Evolutionary conservation across 2,113 vertebrate genomes (phyloP), one percentile per base, ranked within the genome.

Genomic region (Turdus rufiventris): DNA sequence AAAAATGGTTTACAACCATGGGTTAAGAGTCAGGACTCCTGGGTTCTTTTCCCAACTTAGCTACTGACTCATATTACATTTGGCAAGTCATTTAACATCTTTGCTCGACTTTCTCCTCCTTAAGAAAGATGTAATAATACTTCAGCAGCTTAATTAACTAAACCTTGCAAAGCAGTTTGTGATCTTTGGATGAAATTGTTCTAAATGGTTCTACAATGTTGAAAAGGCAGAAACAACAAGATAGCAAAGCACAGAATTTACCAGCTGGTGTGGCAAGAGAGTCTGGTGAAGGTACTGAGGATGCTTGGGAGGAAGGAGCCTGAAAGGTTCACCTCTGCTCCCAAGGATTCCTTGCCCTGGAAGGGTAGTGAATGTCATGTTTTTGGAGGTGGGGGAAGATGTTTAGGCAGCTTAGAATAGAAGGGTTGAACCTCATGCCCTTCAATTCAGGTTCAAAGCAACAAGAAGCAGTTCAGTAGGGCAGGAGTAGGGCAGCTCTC

Each of bases 91-190:
- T 93, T 96, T 95, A 88, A 95, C 91, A 63, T 96, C 91, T 93
- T 85, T 88, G 60, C 85, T 93, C 90, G 94, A 83, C 85, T 94
- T 94, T 95, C 75, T 93, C 24, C 71, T 95, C 63, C 5, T 2
- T 71, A 53, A 60, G 31, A 82, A 57, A 90, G 67, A 70, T 21
- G 72, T 77, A 95, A 91, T 92, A 94, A 72, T 93, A 86, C 67
- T 91, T 96, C 88, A 86, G 93, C 94, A 93, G 87, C 82, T 94
- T 94, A 94, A 97, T 96, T 95, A 96, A 83, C 67, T 94, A 80
- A 91, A 70, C 29, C 63, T 95, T 89, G 63, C 47, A 83, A 83
- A 90, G 63, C 47, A 77, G 67, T 80, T 90, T 8, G 60, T 43
- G 56, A 67, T 90, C 72, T 73, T 83, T 90, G 75, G 72, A 45